These are phyloP conservation scores for Caenorhabditis briggsae DNA, from an alignment of 1,140 invertebrate species.

Conservation along the genomic window DNA sequence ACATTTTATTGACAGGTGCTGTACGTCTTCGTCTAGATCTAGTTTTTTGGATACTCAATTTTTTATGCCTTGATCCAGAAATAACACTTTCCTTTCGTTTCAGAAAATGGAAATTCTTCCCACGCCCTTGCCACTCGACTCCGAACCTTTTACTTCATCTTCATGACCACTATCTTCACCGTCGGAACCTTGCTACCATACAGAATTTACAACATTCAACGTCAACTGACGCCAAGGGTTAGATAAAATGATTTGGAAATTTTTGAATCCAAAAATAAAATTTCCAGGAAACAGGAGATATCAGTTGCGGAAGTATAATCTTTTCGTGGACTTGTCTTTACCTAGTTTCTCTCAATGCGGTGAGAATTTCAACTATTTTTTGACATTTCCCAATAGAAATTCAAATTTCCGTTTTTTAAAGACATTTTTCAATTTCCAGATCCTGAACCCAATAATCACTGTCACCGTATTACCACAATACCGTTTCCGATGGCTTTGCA, in stretches of 20 bases:
- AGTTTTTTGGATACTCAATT: no score
- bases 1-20: no score
- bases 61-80: no score
- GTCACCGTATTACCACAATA: slow-evolving; percentile 64
- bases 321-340: slow-evolving; percentile 59
- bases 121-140: slow-evolving; percentile 61
- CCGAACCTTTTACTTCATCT: slow-evolving; percentile 64
- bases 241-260: neutral
- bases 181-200: slow-evolving; percentile 59
- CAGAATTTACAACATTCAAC: slow-evolving; percentile 60
- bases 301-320: slow-evolving; percentile 38
- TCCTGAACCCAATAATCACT: slow-evolving; percentile 64
- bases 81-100: neutral
- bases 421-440: slow-evolving; percentile 50
- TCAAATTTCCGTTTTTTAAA: neutral
- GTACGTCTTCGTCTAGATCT: no score
- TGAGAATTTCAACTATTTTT: slow-evolving; percentile 34
- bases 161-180: slow-evolving; percentile 66
- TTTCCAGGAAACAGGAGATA: slow-evolving; percentile 22
- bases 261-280: neutral
- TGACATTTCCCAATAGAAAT: neutral
- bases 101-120: slow-evolving; percentile 22
- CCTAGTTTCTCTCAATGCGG: slow-evolving; percentile 61
- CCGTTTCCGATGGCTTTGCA: slow-evolving; percentile 45
- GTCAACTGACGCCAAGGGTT: slow-evolving; percentile 50